Evolutionary conservation across 2,113 vertebrate genomes (phyloP).

Genomic region (Pithys albifrons): DNA sequence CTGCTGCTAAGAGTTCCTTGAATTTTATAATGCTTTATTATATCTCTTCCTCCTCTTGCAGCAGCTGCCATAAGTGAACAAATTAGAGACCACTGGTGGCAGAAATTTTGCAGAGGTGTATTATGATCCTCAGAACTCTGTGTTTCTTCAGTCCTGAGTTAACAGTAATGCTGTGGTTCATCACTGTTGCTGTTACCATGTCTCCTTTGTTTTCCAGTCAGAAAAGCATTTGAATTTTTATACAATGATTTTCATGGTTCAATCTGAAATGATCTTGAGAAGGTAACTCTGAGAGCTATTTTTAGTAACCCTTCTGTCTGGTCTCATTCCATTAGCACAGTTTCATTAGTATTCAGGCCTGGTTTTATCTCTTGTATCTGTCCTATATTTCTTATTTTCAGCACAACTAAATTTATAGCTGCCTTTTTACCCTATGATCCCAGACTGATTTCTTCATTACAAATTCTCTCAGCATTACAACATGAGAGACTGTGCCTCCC

Average conservation of each 20-base stretch:
- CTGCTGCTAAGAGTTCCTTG: background rate
- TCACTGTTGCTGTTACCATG: background rate
- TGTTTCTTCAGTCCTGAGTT: background rate
- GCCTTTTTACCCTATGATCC: background rate
- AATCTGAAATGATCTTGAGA: background rate
- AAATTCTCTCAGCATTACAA: background rate
- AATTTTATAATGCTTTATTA: background rate
- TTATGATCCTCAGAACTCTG: background rate
- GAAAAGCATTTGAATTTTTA: background rate
- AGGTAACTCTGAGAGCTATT: background rate
- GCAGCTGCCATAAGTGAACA: background rate
- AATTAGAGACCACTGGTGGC: background rate
- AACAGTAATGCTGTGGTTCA: background rate
- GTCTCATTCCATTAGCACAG: background rate
- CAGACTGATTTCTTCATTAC: background rate
- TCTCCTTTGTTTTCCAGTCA: background rate
- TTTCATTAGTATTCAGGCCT: slow-evolving; percentile 3
- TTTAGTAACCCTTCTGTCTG: background rate
- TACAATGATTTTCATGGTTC: background rate
- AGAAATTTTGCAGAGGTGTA: background rate
- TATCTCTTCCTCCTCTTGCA: background rate
- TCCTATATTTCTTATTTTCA: background rate
- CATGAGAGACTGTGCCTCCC: background rate
- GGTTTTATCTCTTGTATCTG: background rate
- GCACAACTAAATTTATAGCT: background rate